These are phyloP conservation scores for Oscheius sp. DNA, from an alignment of 2,888 invertebrate genomes.

Conservation along the genomic window DNA sequence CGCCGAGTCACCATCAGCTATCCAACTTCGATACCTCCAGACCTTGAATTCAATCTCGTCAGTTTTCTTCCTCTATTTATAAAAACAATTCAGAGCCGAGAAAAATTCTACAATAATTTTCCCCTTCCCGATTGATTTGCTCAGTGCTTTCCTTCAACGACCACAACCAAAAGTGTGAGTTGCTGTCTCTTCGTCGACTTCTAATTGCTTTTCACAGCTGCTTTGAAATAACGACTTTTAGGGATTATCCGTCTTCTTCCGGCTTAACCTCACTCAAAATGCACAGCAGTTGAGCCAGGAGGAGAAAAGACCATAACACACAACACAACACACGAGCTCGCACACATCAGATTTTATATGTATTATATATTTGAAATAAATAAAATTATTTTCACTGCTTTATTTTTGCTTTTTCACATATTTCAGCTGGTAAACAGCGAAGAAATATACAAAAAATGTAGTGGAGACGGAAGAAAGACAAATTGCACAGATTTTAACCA, in stretches of 20 bases:
- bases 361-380: constrained; percentile 10
- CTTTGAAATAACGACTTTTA: constrained; percentile 6
- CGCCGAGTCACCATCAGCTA: constrained; percentile 87
- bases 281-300: constrained; percentile 27
- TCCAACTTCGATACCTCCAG: constrained; percentile 91
- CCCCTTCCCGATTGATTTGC: constrained; percentile 82
- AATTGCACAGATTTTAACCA: no score
- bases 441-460: no score
- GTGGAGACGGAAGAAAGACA: no score
- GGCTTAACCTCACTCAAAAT: constrained; percentile 30
- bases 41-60: constrained; percentile 86
- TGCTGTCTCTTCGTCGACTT: constrained; percentile 1
- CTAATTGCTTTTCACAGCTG: not conserved
- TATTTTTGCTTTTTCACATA: not conserved
- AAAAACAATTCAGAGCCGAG: constrained; percentile 82
- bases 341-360: constrained; percentile 30
- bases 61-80: not conserved
- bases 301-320: no score
- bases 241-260: constrained; percentile 28
- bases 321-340: not conserved
- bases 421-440: no score
- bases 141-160: constrained; percentile 59
- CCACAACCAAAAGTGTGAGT: constrained; percentile 60
- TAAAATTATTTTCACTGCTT: constrained; percentile 17
- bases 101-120: constrained; percentile 98